Evolutionary conservation across 1,140 invertebrate species (phyloP), one percentile per base, ranked within the genome.

Genomic region (Caligus rogercresseyi): DNA sequence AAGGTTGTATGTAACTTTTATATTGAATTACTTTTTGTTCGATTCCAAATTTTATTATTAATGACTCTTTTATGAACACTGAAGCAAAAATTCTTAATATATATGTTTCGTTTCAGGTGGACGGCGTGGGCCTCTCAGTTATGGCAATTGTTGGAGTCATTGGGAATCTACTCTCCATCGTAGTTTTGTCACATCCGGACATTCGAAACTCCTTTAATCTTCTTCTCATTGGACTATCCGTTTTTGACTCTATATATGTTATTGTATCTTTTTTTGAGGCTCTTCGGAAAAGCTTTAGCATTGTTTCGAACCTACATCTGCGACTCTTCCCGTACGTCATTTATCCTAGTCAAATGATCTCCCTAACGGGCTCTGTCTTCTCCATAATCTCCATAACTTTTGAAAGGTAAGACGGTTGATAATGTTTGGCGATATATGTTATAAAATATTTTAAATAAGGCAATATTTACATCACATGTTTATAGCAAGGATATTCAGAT

Each of bases 391-490:
- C 52, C 13, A 63, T 63, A 16, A 15, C 61, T 15, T 18, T 63
- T 7, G 61, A 63, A 57, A 19, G 61, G 52, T 63, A 63, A 43
- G 31, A 43, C n/a, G n/a, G n/a, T n/a, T n/a, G n/a, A n/a, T n/a
- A n/a, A n/a, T n/a, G n/a, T n/a, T n/a, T n/a, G n/a, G n/a, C n/a
- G n/a, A n/a, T n/a, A n/a, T n/a, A n/a, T n/a, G n/a, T n/a, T n/a
- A n/a, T n/a, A n/a, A n/a, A n/a, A n/a, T n/a, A n/a, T n/a, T n/a
- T n/a, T n/a, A n/a, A n/a, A n/a, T n/a, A n/a, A n/a, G n/a, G n/a
- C n/a, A n/a, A n/a, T n/a, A n/a, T n/a, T n/a, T n/a, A n/a, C n/a
- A n/a, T n/a, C n/a, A n/a, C n/a, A n/a, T n/a, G n/a, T n/a, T n/a
- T n/a, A n/a, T n/a, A n/a, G n/a, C n/a, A n/a, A n/a, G n/a, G n/a